Base-by-base conservation (phyloP, 30 jellyfish, hydroid and myxozoan species). In the Phacellophora camtschatica region DNA sequence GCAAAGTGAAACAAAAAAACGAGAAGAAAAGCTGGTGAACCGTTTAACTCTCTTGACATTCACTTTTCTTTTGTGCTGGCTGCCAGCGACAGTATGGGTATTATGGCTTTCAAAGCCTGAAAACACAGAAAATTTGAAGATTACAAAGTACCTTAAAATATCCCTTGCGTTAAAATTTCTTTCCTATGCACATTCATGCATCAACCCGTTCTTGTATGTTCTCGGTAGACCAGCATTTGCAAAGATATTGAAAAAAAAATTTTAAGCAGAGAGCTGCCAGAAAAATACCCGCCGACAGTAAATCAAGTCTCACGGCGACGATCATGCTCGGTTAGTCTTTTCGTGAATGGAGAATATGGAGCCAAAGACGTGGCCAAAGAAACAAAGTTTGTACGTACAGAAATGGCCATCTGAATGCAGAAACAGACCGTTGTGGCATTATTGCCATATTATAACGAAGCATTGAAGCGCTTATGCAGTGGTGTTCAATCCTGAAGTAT, bases 191-290 rank as follows among this genome's bases (percentile, higher is more conserved):
- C 51, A 73, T 66, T 73, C 86, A 27, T 55, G 51, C 23, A 57
- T 73, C 71, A 54, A 73, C 27, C 86, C 86, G 7, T 73, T 73
- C 35, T 36, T 73, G 32, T 73, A 73, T 25, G 37, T 73, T 1
- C 54, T 50, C 43, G 86, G 86, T n/a, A 35, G 86, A 25, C 86
- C 86, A 13, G 86, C 86, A 19, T 73, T 73, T 54, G 74, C 74
- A 32, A 73, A 29, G 18, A 51, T 33, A 37, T 30, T 73, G 31
- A 73, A 73, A 37, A 61, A 65, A 1, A n/a, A n/a, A n/a, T n/a
- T n/a, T n/a, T n/a, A n/a, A n/a, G n/a, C n/a, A n/a, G n/a, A n/a
- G n/a, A n/a, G n/a, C n/a, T n/a, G n/a, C n/a, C n/a, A n/a, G n/a
- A n/a, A n/a, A n/a, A n/a, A n/a, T n/a, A n/a, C n/a, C n/a, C n/a